phyloP scores from a whole-genome alignment of 2,113 vertebrate genomes.

The Calidris pygmaea region DNA sequence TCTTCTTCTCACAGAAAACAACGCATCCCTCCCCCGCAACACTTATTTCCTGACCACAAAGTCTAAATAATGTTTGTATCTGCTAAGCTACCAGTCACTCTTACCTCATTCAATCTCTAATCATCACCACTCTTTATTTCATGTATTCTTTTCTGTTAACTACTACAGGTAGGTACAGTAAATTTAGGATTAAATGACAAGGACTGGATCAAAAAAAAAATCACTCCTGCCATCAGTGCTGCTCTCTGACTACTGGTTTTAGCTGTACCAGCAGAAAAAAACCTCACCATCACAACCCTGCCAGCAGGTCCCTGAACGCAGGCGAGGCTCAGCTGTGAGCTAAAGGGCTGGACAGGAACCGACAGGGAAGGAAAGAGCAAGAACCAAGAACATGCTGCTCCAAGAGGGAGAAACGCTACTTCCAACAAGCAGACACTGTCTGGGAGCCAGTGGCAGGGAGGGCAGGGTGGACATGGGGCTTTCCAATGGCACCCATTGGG shows the following conservation, averaged over 20 bases:
- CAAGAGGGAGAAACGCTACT: accelerated
- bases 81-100: accelerated
- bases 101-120: no score
- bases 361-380: not conserved
- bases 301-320: not conserved
- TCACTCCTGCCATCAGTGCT: not conserved
- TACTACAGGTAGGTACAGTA: no score
- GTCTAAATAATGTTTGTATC: accelerated
- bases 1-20: not conserved
- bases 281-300: accelerated
- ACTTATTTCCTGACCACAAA: not conserved
- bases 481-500: not conserved
- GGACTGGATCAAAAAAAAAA: not conserved
- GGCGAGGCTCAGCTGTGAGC: not conserved
- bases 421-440: not conserved
- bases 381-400: accelerated
- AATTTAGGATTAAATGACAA: not conserved
- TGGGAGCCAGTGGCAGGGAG: not conserved
- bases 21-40: no score
- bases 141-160: no score
- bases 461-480: not conserved
- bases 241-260: not conserved
- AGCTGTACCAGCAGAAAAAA: not conserved
- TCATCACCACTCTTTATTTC: accelerated
- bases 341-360: no score